A percentile compares a stretch with the other conserved stretches of the same genome.
Evolutionary conservation across 2,113 vertebrate species (phyloP).

Genomic region (Phrynosoma platyrhinos): DNA sequence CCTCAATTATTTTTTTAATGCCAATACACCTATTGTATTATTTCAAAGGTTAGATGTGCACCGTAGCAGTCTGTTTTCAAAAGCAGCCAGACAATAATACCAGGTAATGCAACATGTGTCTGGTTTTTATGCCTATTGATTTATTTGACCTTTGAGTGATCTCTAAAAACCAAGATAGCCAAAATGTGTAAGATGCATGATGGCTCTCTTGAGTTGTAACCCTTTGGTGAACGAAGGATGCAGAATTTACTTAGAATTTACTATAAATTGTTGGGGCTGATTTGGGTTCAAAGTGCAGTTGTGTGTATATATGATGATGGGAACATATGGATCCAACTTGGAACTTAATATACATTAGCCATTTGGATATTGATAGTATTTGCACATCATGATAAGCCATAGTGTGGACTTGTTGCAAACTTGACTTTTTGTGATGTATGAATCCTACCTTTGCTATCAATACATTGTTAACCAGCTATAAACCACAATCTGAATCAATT

Average conservation of each 20-base stretch:
- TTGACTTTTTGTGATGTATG: no score
- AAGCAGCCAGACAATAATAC: background rate
- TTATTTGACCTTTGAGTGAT: background rate
- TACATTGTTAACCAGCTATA: no score
- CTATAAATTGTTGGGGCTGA: background rate
- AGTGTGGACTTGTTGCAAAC: no score
- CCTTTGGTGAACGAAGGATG: background rate
- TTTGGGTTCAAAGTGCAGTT: background rate
- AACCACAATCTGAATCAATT: no score
- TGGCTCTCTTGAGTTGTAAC: background rate
- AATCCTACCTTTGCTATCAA: no score
- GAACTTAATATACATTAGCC: background rate
- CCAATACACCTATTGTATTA: no score
- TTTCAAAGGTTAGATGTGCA: no score
- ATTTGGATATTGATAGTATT: background rate
- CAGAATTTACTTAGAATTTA: background rate
- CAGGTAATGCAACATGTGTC: background rate
- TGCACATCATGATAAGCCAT: no score
- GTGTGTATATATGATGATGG: background rate
- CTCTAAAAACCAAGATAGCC: background rate
- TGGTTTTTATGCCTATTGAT: background rate
- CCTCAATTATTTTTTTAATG: no score
- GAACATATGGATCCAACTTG: background rate
- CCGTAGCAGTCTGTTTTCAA: background rate
- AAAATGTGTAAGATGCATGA: background rate